These are phyloP conservation scores for Bombus superbus DNA, from an alignment of 1,140 invertebrate genomes.

Conservation along the genomic window DNA sequence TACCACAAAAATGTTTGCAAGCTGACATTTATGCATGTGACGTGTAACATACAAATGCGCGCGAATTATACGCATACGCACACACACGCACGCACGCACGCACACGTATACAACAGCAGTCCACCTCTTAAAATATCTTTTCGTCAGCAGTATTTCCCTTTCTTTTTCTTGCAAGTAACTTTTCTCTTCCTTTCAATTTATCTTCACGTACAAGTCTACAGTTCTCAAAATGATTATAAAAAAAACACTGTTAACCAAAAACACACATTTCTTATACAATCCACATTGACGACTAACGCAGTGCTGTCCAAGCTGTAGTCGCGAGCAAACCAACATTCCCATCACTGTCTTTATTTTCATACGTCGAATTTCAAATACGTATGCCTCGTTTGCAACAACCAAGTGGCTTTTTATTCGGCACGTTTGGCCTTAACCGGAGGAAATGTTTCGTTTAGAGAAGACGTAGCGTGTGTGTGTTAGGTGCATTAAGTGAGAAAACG, in stretches of 20 bases:
- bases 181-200: not conserved
- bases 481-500: not conserved
- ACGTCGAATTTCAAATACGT: not conserved
- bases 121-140: slow-evolving; percentile 14
- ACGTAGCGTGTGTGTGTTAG: not conserved
- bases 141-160: not conserved
- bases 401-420: not conserved
- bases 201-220: slow-evolving; percentile 37
- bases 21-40: not conserved
- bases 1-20: slow-evolving; percentile 15
- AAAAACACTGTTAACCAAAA: slow-evolving; percentile 42
- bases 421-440: not conserved
- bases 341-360: not conserved
- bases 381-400: not conserved
- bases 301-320: slow-evolving; percentile 15
- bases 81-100: not conserved
- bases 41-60: not conserved
- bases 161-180: not conserved
- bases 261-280: slow-evolving; percentile 36
- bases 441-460: not conserved
- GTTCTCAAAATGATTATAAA: slow-evolving; percentile 35
- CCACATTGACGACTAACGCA: not conserved
- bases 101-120: slow-evolving; percentile 3
- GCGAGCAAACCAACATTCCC: not conserved
- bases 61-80: not conserved